Evolutionary conservation across 2,888 invertebrate species (phyloP), one percentile per base, ranked within the genome.

Genomic region (Labia minor): DNA sequence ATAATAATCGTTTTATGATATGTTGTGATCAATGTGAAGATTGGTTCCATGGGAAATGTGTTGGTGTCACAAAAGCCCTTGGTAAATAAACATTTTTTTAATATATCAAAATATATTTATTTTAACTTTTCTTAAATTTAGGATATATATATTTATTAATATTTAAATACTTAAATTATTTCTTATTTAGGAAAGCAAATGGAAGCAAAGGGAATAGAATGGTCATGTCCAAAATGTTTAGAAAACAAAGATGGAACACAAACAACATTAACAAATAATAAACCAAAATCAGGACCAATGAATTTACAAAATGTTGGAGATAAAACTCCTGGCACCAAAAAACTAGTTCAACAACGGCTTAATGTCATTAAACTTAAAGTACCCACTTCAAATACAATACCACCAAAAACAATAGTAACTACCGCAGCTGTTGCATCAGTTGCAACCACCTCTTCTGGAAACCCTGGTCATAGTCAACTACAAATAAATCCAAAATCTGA

Each of bases 41-140:
- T 76, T 97, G 96, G 96, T 97, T 93, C 77, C 96, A 97, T 76
- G 96, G 96, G n/a, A 92, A 90, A 75, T 97, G 96, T 79, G 95
- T 97, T 14, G 92, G 91, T 73, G 90, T 97, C 62, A 93, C 93
- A 19, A 89, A 92, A 80, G 86, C 88, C 0, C 90, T 92, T 88
- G 93, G 92, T 66, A 74, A 76, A 75, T 70, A 65, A n/a, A n/a
- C n/a, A n/a, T n/a, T n/a, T n/a, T n/a, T 26, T 26, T 26, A 26
- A 26, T 26, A 6, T 26, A 26, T n/a, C n/a, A n/a, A 68, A 20
- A 10, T 1, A 19, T 21, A 64, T 37, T 26, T 62, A n/a, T 33
- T 33, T 6, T 65, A 11, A 3, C 26, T 6, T 6, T 6, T 26
- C 26, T 26, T 26, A 6, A 26, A 3, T 26, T 26, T 8, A 26